These are phyloP conservation scores for Halcyon leucocephala DNA, from an alignment of 2,797 vertebrate species.

Conservation along the genomic window DNA sequence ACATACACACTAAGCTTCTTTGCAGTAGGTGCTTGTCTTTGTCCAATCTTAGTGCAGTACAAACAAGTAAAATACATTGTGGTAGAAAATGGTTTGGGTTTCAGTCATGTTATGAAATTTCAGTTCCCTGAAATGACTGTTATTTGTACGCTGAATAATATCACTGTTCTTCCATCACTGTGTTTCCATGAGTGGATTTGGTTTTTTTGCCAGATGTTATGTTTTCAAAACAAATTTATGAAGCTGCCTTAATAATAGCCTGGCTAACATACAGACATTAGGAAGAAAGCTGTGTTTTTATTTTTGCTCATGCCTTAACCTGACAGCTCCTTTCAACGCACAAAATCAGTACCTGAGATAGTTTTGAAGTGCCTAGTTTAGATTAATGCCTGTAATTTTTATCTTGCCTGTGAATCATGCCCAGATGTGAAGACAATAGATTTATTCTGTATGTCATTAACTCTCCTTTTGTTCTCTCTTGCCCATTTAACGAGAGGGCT, in stretches of 20 bases:
- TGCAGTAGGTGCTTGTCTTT: neutral
- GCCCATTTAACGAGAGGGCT: conserved; percentile 43
- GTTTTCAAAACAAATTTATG: neutral
- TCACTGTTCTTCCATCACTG: neutral
- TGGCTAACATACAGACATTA: neutral
- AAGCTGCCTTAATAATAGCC: neutral
- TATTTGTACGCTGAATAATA: neutral
- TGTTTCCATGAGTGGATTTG: neutral
- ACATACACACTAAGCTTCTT: neutral
- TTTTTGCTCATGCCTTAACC: neutral
- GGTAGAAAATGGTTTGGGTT: neutral
- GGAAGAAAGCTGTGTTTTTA: neutral
- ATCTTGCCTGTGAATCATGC: conserved; percentile 23
- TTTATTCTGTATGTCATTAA: conserved; percentile 44
- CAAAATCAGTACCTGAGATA: neutral
- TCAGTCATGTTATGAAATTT: neutral
- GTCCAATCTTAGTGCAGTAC: neutral
- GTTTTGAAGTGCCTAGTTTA: conserved; percentile 15
- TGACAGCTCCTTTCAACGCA: neutral
- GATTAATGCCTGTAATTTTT: conserved; percentile 19
- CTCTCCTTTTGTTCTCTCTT: conserved; percentile 62
- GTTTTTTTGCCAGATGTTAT: neutral
- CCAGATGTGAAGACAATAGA: conserved; percentile 57
- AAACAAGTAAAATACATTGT: neutral
- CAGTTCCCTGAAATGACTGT: neutral